These are phyloP conservation scores for Rhinogobio ventralis DNA, from an alignment of 2,797 vertebrate species.

Conservation along the genomic window DNA sequence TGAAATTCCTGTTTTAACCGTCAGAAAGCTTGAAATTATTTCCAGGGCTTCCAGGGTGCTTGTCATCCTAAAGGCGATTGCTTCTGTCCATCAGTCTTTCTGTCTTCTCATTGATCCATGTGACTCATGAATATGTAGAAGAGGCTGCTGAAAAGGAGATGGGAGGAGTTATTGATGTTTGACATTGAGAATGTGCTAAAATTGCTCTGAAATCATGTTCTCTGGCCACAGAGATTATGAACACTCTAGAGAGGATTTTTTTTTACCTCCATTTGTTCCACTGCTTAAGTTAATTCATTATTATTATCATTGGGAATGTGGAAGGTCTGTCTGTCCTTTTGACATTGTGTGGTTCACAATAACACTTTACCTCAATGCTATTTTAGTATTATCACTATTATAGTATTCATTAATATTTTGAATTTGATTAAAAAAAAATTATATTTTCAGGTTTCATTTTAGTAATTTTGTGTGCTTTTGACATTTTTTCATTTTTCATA, in stretches of 20 bases:
- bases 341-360: background rate
- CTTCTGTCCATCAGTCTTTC: constrained; percentile 74
- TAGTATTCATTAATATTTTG: background rate
- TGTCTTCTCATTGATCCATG: constrained; percentile 76
- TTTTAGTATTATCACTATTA: background rate
- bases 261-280: constrained; percentile 16
- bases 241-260: constrained; percentile 33
- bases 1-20: constrained; percentile 3
- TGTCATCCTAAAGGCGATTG: constrained; percentile 46
- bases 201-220: constrained; percentile 66
- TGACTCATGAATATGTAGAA: constrained; percentile 76
- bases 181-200: constrained; percentile 70
- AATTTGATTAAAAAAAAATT: background rate
- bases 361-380: background rate
- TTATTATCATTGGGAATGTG: constrained; percentile 2
- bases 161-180: constrained; percentile 64
- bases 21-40: background rate
- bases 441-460: background rate
- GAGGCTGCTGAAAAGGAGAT: constrained; percentile 59
- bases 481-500: background rate
- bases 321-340: constrained; percentile 16
- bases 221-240: constrained; percentile 55
- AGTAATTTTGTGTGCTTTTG: background rate
- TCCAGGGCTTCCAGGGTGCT: constrained; percentile 9
- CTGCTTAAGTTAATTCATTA: background rate